Percentiles rank a stretch among this genome's conserved stretches.
Conservation (phyloP, 2,797 vertebrate species). For the Benthosema pterotum region DNA sequence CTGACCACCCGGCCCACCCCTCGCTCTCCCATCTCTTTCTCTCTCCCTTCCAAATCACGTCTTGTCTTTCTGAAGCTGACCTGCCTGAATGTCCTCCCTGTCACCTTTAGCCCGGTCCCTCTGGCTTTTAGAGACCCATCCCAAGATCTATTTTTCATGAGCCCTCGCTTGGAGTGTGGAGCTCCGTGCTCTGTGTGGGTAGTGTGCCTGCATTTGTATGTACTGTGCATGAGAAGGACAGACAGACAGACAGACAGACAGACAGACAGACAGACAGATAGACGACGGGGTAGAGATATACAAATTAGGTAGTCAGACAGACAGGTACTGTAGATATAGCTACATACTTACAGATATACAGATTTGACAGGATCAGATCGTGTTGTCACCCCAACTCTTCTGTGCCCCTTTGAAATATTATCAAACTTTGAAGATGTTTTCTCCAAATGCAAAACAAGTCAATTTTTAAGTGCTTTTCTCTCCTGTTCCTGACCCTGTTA, state of each 20-base stretch:
- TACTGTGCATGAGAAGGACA: not conserved
- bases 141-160: constrained; percentile 49
- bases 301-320: too few species aligned
- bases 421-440: not conserved
- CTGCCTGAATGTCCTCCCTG: constrained; percentile 6
- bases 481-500: constrained; percentile 2
- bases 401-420: constrained; percentile 35
- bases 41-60: not conserved
- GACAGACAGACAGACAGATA: constrained; percentile 2
- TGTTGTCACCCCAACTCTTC: constrained; percentile 19
- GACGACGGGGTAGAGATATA: too few species aligned
- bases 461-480: constrained; percentile 49
- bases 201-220: constrained; percentile 12
- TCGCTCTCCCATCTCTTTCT: not conserved
- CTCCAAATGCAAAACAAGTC: constrained; percentile 40
- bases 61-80: constrained; percentile 12
- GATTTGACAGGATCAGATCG: too few species aligned
- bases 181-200: constrained; percentile 15
- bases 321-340: too few species aligned
- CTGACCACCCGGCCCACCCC: not conserved
- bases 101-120: constrained; percentile 24
- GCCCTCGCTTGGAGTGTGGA: constrained; percentile 21
- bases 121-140: constrained; percentile 40
- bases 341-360: too few species aligned
- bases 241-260: not conserved